phyloP scores from a whole-genome alignment of 2,797 vertebrate species.

The Sphenopsis melanotis region DNA sequence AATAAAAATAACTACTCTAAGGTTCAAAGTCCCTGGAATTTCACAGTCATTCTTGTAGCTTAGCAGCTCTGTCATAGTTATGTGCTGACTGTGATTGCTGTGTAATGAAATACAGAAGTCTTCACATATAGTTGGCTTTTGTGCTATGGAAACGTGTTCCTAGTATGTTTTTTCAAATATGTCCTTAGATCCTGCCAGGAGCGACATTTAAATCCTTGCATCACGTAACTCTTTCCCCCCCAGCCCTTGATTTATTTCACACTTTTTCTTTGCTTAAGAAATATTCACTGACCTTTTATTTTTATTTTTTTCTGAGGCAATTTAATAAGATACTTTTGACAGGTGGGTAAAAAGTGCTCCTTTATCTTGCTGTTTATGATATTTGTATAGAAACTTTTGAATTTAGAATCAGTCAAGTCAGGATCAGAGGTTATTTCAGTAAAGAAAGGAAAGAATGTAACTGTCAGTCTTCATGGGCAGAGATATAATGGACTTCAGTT shows the following conservation, averaged over 20 bases:
- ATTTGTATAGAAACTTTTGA: neutral
- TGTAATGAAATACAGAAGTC: neutral
- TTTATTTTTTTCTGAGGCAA: neutral
- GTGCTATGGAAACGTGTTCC: fast-evolving
- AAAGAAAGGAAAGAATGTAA: neutral
- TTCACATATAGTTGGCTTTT: neutral
- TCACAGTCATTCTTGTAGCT: neutral
- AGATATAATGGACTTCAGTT: neutral
- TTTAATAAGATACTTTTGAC: neutral
- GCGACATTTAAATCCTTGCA: neutral
- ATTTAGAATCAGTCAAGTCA: neutral
- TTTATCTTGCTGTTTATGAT: neutral
- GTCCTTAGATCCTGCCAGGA: neutral
- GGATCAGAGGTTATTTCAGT: neutral
- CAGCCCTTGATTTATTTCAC: neutral
- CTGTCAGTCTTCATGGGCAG: neutral
- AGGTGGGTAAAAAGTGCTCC: neutral
- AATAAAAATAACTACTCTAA: neutral
- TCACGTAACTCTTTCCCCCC: fast-evolving
- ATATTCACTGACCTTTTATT: neutral
- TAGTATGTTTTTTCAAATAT: neutral
- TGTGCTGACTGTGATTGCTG: neutral
- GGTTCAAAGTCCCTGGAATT: neutral
- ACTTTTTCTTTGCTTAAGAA: neutral
- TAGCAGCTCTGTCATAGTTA: neutral